phyloP scores from a whole-genome alignment of 2,888 invertebrate species.

The Blomia tropicalis region DNA sequence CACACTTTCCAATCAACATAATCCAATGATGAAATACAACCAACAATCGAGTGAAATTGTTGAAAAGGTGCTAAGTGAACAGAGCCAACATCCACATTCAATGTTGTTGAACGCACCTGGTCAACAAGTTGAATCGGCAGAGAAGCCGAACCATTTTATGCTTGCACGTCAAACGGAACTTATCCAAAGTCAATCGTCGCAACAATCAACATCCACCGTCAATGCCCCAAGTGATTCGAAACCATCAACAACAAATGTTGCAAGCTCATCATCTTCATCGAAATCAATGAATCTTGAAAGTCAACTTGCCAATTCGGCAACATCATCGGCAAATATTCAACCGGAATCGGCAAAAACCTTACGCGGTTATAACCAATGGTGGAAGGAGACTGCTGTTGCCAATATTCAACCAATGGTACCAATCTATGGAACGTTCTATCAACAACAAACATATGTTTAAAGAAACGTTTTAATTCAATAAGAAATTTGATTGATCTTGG shows the following conservation, averaged over 20 bases:
- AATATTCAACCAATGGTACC: background rate
- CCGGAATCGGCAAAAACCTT: background rate
- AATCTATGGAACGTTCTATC: too few species aligned
- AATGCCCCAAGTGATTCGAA: background rate
- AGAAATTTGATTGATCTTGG: too few species aligned
- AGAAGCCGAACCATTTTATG: background rate
- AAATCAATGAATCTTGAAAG: background rate
- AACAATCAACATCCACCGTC: background rate
- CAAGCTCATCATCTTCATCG: background rate
- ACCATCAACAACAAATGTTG: background rate
- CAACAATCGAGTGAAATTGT: background rate
- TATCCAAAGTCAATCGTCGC: background rate
- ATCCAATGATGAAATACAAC: background rate
- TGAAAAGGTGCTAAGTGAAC: background rate
- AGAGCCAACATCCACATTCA: background rate
- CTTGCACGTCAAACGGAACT: background rate
- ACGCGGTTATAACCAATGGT: conserved; percentile 1
- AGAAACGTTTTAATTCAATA: too few species aligned
- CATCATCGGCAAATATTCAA: background rate
- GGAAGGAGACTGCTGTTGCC: conserved; percentile 2
- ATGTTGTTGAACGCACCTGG: background rate
- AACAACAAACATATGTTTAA: too few species aligned
- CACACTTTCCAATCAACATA: background rate
- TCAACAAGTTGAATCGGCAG: background rate
- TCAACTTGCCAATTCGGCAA: background rate